Evolutionary conservation across 2,113 vertebrate genomes (phyloP), one percentile per base, ranked within the genome.

Genomic region (Rousettus leschenaultii): DNA sequence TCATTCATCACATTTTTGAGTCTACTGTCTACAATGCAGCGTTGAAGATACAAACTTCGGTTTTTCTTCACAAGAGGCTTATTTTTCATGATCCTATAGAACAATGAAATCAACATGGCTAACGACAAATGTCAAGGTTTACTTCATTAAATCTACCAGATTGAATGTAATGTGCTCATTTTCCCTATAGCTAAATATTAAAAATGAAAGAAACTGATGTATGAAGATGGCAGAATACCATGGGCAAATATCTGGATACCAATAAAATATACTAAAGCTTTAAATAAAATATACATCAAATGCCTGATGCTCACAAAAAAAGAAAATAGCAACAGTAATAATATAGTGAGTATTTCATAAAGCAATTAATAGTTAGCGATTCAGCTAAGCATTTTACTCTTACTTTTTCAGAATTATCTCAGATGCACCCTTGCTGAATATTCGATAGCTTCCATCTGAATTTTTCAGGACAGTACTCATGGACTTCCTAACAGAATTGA

Each of bases 371-470:
- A 85, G 73, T 35, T 40, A 92, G 43, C n/a, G 80, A 68, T 48
- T 86, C 83, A 88, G 68, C 68, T 66, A 91, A 96, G 84, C 26
- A 57, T 43, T 94, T 95, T 70, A 63, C 63, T 97, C 99, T 99
- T 99, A 99, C 99, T 99, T 99, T 99, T 99, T 99, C 86, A 99
- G 98, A 97, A 99, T 99, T 97, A 99, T 99, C 98, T 99, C 99
- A 3, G 99, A 99, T 96, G 99, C 99, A 98, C 99, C 99, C 99
- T 99, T 99, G 98, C 99, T 99, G 99, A 99, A 99, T 99, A 99
- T 99, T 89, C 99, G 99, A 97, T 98, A 99, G 98, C 99, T 99
- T 98, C 99, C 99, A 96, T 99, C 99, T 89, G 99, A 98, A 95
- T 99, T 99, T 99, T 99, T 99, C 97, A 99, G 98, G 97, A 99